phyloP scores from a whole-genome alignment of 2,888 invertebrate species.

The Patella pellucida region DNA sequence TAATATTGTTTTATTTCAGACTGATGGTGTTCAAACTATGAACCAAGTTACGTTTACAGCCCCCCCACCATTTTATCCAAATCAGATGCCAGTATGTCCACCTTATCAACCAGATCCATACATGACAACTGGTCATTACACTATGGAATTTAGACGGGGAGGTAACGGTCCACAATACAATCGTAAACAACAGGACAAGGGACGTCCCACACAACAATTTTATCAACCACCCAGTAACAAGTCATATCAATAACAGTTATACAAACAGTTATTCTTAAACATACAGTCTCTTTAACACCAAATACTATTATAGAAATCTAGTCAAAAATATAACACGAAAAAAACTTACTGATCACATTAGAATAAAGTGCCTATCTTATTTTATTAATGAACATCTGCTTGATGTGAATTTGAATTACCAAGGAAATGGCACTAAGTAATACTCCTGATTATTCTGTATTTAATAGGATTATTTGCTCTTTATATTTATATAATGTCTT shows the following conservation, averaged over 20 bases:
- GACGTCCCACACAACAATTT: conserved; percentile 46
- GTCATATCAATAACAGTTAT: conserved; percentile 6
- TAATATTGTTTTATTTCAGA: not conserved
- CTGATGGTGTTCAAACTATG: not conserved
- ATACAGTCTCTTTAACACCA: no score
- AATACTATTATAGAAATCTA: no score
- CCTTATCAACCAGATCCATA: conserved; percentile 23
- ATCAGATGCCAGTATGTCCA: conserved; percentile 16
- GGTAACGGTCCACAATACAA: conserved; percentile 67
- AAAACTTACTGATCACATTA: no score
- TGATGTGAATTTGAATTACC: no score
- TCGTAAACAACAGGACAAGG: conserved; percentile 72
- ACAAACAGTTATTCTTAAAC: no score
- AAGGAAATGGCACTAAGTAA: no score
- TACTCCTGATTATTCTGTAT: no score
- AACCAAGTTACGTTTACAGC: conserved; percentile 35
- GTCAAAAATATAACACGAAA: no score
- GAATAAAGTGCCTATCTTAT: no score
- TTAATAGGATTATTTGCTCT: no score
- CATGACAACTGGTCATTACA: conserved; percentile 37
- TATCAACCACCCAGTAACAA: conserved; percentile 49
- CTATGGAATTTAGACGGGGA: conserved; percentile 57
- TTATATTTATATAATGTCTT: no score
- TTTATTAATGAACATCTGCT: no score
- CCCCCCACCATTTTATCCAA: conserved; percentile 32